Base-by-base conservation (phyloP, 2,797 vertebrate genomes). In the Phoxinus dragarum region DNA sequence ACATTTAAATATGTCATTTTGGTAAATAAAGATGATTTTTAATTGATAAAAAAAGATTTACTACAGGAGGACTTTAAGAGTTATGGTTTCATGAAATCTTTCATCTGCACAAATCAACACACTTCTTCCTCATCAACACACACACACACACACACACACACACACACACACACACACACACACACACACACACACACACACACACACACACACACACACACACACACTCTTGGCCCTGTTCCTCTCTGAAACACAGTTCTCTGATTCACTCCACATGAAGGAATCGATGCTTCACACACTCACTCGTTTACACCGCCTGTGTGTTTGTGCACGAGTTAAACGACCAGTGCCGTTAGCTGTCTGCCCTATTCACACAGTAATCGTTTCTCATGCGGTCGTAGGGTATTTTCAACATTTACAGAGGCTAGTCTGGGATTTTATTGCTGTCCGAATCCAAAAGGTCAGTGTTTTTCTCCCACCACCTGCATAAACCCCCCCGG, bases 201-300 rank as follows among this genome's bases (percentile, higher is more conserved):
- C 66, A 87, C 8, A 66, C 59, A 27, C 78, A 11, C 49, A 54
- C 49, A 36, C 38, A 27, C 78, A 11, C 49, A 78, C 34, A 73
- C 75, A 71, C 66, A 87, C 8, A 66, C 59, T 27, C 78, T 81
- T 89, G 88, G 84, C 19, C 38, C 79, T 75, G 78, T 80, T 85
- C 76, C 85, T 85, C 83, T 86, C 76, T 66, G 59, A 69, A 73
- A 47, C 52, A 71, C 67, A 80, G 40, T 69, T 81, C 80, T 54
- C 83, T 83, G 83, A 81, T 79, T 64, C 49, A 79, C 82, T 84
- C 68, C 73, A 77, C 86, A 85, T 86, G 82, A 90, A 88, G 88
- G 79, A 88, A 89, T 89, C 85, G 44, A 84, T 87, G 87, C 81
- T 75, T 80, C 31, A 49, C 64, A 2, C 27, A 47, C 72, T 68